Conservation (phyloP, 2,797 vertebrate species). For the Sebastes matsubarae region DNA sequence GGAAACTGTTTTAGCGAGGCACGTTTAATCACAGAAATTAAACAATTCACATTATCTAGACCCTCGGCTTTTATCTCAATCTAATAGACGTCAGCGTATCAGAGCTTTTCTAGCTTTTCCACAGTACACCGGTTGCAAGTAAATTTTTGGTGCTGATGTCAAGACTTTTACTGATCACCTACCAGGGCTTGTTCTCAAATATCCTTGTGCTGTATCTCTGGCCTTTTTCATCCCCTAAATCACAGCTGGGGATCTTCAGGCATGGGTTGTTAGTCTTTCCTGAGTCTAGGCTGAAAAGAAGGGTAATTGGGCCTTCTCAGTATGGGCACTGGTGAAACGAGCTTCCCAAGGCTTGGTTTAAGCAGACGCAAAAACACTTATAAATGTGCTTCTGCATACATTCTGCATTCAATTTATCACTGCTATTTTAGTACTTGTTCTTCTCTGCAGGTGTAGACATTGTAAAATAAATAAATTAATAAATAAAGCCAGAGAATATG, state of each 20-base stretch:
- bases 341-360: not conserved
- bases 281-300: constrained; percentile 14
- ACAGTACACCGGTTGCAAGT: not conserved
- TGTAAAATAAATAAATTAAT: not conserved
- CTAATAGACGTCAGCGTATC: constrained; percentile 26
- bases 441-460: not conserved
- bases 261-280: constrained; percentile 35
- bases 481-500: not conserved
- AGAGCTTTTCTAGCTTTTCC: constrained; percentile 16
- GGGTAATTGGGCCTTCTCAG: constrained; percentile 50
- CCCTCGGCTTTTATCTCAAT: constrained; percentile 42
- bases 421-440: not conserved
- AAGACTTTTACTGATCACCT: constrained; percentile 41
- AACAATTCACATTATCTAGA: constrained; percentile 50
- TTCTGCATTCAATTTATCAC: not conserved
- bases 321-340: constrained; percentile 16
- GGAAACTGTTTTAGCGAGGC: constrained; percentile 42
- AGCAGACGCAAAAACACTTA: not conserved
- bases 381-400: not conserved
- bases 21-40: constrained; percentile 55
- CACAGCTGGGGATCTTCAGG: constrained; percentile 27
- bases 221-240: constrained; percentile 30
- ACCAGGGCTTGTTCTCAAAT: constrained; percentile 8
- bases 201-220: not conserved
- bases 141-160: constrained; percentile 7